Base-by-base conservation (phyloP, 2,888 invertebrate species). In the Cerastis leucographa region DNA sequence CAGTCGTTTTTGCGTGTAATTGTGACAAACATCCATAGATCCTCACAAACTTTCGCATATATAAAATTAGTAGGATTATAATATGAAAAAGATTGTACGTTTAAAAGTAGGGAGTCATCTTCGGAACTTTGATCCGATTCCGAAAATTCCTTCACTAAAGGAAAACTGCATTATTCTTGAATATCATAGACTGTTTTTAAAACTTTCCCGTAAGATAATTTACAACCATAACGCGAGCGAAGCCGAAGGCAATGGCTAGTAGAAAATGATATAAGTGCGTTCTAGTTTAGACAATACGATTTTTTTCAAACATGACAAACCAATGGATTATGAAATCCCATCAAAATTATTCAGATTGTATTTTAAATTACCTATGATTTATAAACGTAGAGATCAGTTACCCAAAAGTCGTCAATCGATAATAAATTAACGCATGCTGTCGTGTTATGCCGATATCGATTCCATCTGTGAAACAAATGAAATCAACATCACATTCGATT, bases 381-480 rank as follows among this genome's bases (percentile, higher is more conserved):
- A 46, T 17, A 46, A 46, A 46, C 46, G 46, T 46, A 46, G 46
- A 17, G n/a, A n/a, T 19, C 19, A 49, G 19, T 49, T 19, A 49
- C n/a, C 11, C 54, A n/a, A 54, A n/a, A 12, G n/a, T 54, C 11
- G n/a, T 54, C n/a, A 54, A 12, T 54, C 12, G 12, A 54, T 54
- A 12, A n/a, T n/a, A n/a, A n/a, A n/a, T n/a, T n/a, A 54, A 12
- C 12, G n/a, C n/a, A 54, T 54, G 5, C 14, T 9, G 22, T 54
- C 54, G n/a, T 35, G n/a, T 4, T 25, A 11, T 54, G n/a, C 14
- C 5, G 22, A n/a, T 8, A 64, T n/a, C 14, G 12, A 29, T 49
- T 29, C 40, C 14, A 42, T n/a, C 22, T n/a, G 17, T 68, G 19
- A 35, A 29, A 67, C 29, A 25, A 76, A 56, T 64, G 17, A 76